A percentile compares a stretch with the other conserved stretches of the same genome.
Conservation (phyloP, 1,140 invertebrate genomes). For the Diachasma alloeum region DNA sequence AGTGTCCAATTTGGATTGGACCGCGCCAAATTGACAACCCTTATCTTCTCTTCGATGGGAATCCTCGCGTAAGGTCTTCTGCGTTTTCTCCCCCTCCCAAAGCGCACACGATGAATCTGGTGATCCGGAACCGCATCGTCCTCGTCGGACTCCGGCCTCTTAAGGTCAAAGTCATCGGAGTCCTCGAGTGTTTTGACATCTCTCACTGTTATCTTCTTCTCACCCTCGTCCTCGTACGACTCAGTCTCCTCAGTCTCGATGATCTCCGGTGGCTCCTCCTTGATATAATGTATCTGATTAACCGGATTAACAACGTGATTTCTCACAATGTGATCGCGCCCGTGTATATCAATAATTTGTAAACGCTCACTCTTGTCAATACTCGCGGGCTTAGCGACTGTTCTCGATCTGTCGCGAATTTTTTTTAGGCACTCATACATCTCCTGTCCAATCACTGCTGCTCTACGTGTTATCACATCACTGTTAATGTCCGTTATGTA, state of each 20-base stretch:
- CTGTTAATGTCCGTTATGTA: conserved; percentile 13
- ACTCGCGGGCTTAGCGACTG: neutral
- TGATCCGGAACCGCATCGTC: neutral
- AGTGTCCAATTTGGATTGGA: neutral
- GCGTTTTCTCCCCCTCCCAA: neutral
- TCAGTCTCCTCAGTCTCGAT: neutral
- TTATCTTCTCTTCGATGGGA: neutral
- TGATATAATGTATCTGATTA: neutral
- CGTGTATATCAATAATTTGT: neutral
- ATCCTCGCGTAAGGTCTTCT: neutral
- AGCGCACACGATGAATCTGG: neutral
- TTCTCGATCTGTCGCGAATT: neutral
- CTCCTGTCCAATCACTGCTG: conserved; percentile 22
- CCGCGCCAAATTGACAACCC: neutral
- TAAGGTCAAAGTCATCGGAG: neutral
- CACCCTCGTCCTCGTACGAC: neutral
- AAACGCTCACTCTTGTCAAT: neutral
- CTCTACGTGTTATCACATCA: conserved; percentile 16
- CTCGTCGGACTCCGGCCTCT: neutral
- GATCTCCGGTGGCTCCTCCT: conserved; percentile 5
- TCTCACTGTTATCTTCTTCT: neutral
- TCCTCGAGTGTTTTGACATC: neutral
- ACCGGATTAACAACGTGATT: neutral
- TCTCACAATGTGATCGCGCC: neutral
- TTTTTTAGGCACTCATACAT: conserved; percentile 24